These are phyloP conservation scores for Piezodorus guildinii DNA, from an alignment of 1,140 invertebrate species.

Conservation along the genomic window DNA sequence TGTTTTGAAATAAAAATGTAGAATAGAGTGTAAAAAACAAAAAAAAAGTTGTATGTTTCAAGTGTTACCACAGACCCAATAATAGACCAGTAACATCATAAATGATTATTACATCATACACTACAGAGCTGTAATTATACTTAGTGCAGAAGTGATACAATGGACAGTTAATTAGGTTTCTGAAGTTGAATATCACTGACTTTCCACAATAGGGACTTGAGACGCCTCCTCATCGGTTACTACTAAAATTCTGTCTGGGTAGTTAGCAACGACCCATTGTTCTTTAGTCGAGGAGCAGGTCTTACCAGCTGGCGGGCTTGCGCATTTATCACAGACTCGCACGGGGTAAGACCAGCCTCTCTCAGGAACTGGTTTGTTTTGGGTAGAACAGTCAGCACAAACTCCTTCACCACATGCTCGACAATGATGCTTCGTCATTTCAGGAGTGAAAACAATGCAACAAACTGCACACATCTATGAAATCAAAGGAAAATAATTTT, in stretches of 20 bases:
- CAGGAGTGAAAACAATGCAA: conserved; percentile 39
- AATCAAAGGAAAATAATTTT: conserved; percentile 22
- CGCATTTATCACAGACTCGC: conserved; percentile 55
- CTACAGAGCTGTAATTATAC: too few relatives aligned
- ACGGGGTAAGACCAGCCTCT: conserved; percentile 53
- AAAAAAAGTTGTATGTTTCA: too few relatives aligned
- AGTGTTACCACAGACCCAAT: too few relatives aligned
- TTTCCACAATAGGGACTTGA: not conserved
- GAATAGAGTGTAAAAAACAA: too few relatives aligned
- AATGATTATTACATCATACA: too few relatives aligned
- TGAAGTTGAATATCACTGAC: conserved; percentile 4
- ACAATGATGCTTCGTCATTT: conserved; percentile 63
- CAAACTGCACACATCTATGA: conserved; percentile 52
- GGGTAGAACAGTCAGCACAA: conserved; percentile 48
- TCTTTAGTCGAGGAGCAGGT: not conserved
- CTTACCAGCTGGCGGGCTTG: conserved; percentile 24
- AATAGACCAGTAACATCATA: too few relatives aligned
- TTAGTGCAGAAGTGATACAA: too few relatives aligned
- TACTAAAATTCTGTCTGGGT: conserved; percentile 8
- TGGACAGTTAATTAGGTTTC: too few relatives aligned
- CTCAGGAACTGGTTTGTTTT: conserved; percentile 46
- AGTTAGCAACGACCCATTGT: conserved; percentile 8
- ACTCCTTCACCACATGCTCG: conserved; percentile 63
- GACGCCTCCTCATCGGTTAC: conserved; percentile 1
- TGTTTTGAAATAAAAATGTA: too few relatives aligned